Evolutionary conservation across 64 coral and sea anemone genomes (phyloP).

Genomic region (Pachyseris speciosa): DNA sequence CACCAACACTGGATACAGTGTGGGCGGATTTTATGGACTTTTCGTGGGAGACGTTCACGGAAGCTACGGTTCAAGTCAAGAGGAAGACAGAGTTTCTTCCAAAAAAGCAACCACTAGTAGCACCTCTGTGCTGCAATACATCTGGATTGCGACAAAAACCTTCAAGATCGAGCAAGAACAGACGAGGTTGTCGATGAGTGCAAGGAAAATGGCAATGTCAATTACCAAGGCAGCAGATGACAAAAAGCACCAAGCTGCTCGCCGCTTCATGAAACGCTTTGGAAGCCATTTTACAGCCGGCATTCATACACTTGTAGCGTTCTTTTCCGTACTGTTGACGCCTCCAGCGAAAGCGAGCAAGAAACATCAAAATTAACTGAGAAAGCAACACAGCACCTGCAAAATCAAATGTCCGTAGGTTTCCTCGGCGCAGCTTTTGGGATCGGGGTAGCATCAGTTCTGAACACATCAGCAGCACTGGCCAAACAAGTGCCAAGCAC

Average conservation of each 20-base stretch:
- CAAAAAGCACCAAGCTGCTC: constrained; percentile 6
- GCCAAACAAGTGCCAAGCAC: not conserved
- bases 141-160: constrained; percentile 38
- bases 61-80: not conserved
- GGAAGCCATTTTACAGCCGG: constrained; percentile 69
- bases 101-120: constrained; percentile 7
- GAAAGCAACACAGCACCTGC: not conserved
- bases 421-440: constrained; percentile 40
- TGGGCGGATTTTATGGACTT: not conserved
- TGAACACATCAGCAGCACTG: not conserved
- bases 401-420: constrained; percentile 21
- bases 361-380: not conserved
- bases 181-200: constrained; percentile 13
- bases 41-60: constrained; percentile 7
- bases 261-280: constrained; percentile 38
- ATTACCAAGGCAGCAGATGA: not conserved
- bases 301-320: constrained; percentile 50
- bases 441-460: not conserved
- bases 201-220: constrained; percentile 28
- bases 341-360: not conserved
- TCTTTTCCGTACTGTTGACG: constrained; percentile 26
- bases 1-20: constrained; percentile 16
- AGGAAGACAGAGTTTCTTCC: not conserved
- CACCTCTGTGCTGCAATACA: constrained; percentile 25
- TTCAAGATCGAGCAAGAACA: constrained; percentile 29